phyloP scores from a whole-genome alignment of 1,140 invertebrate species.

The Ladona fulva region DNA sequence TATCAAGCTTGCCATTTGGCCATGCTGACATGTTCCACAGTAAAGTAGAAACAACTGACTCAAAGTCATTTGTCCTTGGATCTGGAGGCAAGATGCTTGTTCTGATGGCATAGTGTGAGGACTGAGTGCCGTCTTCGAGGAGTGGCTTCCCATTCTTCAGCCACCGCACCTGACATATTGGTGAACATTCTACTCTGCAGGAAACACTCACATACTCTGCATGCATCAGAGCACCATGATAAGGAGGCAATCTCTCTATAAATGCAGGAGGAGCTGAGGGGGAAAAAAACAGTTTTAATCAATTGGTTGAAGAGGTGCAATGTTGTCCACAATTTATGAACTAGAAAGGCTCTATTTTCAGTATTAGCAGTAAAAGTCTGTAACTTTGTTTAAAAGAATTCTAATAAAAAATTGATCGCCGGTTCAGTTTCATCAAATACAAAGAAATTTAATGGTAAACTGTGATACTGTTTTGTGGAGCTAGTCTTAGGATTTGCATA shows the following conservation, averaged over 20 bases:
- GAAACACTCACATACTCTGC: slow-evolving; percentile 59
- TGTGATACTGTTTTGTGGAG: too few relatives aligned
- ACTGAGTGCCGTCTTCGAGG: slow-evolving; percentile 36
- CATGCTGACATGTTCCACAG: slow-evolving; percentile 74
- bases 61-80: slow-evolving; percentile 69
- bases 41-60: slow-evolving; percentile 74
- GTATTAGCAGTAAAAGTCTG: too few relatives aligned
- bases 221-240: slow-evolving; percentile 66
- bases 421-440: too few relatives aligned
- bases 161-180: slow-evolving; percentile 75
- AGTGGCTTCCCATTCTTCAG: slow-evolving; percentile 52
- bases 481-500: too few relatives aligned
- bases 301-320: too few relatives aligned
- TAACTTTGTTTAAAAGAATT: too few relatives aligned
- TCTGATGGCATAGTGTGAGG: slow-evolving; percentile 56
- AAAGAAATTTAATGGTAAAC: too few relatives aligned
- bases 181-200: slow-evolving; percentile 81
- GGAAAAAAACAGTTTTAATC: slow-evolving; percentile 31
- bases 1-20: slow-evolving; percentile 65
- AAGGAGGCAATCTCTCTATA: slow-evolving; percentile 70
- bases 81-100: slow-evolving; percentile 55
- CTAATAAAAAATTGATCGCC: too few relatives aligned
- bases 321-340: too few relatives aligned
- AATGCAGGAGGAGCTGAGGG: slow-evolving; percentile 70
- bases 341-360: too few relatives aligned